These are phyloP conservation scores for Cnemophilus loriae DNA, from an alignment of 2,113 vertebrate genomes.

Conservation along the genomic window DNA sequence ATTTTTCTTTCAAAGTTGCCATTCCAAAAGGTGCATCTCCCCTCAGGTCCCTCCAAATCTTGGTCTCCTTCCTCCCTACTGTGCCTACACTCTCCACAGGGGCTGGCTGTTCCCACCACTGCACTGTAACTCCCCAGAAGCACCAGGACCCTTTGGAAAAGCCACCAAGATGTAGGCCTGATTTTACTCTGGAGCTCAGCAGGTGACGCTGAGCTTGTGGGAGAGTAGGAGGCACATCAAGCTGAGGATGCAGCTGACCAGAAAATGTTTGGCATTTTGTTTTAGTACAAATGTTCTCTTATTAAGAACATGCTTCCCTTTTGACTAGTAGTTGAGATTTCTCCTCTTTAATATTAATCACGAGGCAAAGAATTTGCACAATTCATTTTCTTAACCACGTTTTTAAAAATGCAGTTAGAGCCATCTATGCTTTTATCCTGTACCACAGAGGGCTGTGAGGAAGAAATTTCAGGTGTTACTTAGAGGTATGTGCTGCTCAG, in stretches of 20 bases:
- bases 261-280: slow-evolving; percentile 50
- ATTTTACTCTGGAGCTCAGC: not conserved
- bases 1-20: not conserved
- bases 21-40: not conserved
- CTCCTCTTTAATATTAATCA: slow-evolving; percentile 33
- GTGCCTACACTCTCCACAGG: not conserved
- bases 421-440: not conserved
- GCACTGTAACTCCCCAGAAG: not conserved
- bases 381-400: not conserved
- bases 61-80: not conserved
- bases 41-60: not conserved
- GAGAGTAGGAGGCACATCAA: slow-evolving; percentile 53
- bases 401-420: not conserved
- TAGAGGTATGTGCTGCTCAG: not conserved
- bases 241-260: slow-evolving; percentile 60
- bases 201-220: not conserved
- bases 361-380: not conserved
- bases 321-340: slow-evolving; percentile 18
- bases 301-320: slow-evolving; percentile 34
- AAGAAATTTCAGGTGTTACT: not conserved
- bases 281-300: slow-evolving; percentile 55
- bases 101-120: not conserved
- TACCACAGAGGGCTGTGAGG: not conserved
- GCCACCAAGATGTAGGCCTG: not conserved
- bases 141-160: not conserved